phyloP scores from a whole-genome alignment of 1,140 invertebrate species.

The Lysiphlebus fabarum region DNA sequence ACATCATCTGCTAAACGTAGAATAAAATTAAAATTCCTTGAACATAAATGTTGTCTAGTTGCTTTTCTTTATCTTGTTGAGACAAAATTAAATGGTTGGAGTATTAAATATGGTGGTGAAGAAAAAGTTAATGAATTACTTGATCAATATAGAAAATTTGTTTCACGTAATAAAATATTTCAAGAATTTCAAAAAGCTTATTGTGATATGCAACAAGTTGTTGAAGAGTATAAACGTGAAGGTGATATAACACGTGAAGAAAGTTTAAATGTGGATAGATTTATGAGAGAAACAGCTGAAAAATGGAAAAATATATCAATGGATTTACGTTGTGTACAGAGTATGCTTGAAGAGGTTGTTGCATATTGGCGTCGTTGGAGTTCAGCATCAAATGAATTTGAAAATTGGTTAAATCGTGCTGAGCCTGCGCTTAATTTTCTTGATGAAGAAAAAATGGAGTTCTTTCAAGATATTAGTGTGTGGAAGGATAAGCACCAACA shows the following conservation, averaged over 20 bases:
- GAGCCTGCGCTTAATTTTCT: slow-evolving; percentile 71
- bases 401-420: slow-evolving; percentile 76
- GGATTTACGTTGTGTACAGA: slow-evolving; percentile 84
- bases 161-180: slow-evolving; percentile 87
- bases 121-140: slow-evolving; percentile 80
- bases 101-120: slow-evolving; percentile 80
- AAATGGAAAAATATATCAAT: slow-evolving; percentile 87
- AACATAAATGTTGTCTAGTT: slow-evolving; percentile 89
- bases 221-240: slow-evolving; percentile 86
- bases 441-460: slow-evolving; percentile 84
- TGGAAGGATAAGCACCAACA: slow-evolving; percentile 86
- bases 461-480: slow-evolving; percentile 83
- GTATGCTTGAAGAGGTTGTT: slow-evolving; percentile 84
- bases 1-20: slow-evolving; percentile 71
- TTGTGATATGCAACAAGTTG: slow-evolving; percentile 85
- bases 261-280: slow-evolving; percentile 72
- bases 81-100: slow-evolving; percentile 84
- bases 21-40: slow-evolving; percentile 81
- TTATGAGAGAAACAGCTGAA: slow-evolving; percentile 80
- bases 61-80: slow-evolving; percentile 87
- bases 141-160: slow-evolving; percentile 88
- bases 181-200: slow-evolving; percentile 92
- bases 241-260: slow-evolving; percentile 76
- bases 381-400: slow-evolving; percentile 68
- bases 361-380: slow-evolving; percentile 86